Percentiles rank a stretch among this genome's conserved stretches.
Evolutionary conservation across 2,888 invertebrate genomes (phyloP).

Genomic region (Erebia palarica): DNA sequence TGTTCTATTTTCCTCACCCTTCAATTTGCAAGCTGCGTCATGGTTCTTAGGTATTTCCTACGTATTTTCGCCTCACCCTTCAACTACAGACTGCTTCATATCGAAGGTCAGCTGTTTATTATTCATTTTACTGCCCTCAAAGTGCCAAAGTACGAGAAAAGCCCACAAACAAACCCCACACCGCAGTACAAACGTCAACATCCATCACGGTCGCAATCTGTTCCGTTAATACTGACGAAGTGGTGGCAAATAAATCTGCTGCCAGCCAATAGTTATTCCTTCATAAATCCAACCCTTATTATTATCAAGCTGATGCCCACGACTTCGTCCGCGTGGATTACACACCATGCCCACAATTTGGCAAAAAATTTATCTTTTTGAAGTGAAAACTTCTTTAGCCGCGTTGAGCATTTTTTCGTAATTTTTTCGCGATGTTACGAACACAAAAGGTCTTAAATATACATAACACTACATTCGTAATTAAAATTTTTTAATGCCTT

Average conservation of each 20-base stretch:
- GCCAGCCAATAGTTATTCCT: constrained; percentile 36
- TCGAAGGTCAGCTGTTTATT: background rate
- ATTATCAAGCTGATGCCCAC: constrained; percentile 19
- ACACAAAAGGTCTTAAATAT: too few species aligned
- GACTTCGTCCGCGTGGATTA: too few species aligned
- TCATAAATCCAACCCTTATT: constrained; percentile 40
- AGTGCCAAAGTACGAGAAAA: constrained; percentile 16
- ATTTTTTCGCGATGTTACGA: too few species aligned
- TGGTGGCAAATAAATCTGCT: constrained; percentile 40
- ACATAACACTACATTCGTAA: too few species aligned
- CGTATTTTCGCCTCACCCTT: background rate
- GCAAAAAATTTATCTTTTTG: too few species aligned
- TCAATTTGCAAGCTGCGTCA: too few species aligned
- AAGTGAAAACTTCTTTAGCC: too few species aligned
- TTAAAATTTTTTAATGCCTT: too few species aligned
- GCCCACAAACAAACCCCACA: constrained; percentile 16
- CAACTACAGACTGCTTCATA: background rate
- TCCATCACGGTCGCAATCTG: constrained; percentile 40
- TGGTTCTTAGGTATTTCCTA: too few species aligned
- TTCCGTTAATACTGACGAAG: constrained; percentile 40
- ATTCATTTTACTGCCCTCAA: background rate
- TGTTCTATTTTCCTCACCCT: too few species aligned
- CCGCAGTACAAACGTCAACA: constrained; percentile 32
- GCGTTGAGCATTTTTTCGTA: too few species aligned
- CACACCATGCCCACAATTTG: too few species aligned